These are phyloP conservation scores for Ichneumoninae sp. DNA, from an alignment of 2,888 invertebrate genomes.

Conservation along the genomic window DNA sequence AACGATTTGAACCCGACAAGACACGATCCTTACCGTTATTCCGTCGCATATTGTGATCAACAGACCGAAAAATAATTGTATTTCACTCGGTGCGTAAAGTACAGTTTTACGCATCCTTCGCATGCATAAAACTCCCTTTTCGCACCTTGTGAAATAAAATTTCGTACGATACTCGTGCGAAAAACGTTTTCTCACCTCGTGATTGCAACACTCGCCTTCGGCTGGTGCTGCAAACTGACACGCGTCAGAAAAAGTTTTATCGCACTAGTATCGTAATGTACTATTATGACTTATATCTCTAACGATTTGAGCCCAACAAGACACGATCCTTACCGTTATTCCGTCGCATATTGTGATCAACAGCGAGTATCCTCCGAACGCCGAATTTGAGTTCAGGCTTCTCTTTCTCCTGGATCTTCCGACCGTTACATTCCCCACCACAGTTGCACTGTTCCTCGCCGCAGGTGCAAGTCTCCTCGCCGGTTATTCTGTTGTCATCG, in stretches of 20 bases:
- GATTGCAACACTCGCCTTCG: no score
- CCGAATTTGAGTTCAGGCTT: conserved; percentile 96
- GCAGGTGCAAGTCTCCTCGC: conserved; percentile 81
- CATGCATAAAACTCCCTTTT: no score
- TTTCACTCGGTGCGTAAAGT: no score
- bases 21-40: conserved; percentile 77
- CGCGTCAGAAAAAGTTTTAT: no score
- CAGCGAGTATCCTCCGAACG: conserved; percentile 95
- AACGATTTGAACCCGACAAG: background rate
- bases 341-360: conserved; percentile 85
- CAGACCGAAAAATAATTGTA: conserved; percentile 78
- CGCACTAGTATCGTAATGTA: no score
- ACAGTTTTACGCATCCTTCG: no score
- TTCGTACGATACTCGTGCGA: no score
- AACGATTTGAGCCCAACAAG: background rate
- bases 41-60: conserved; percentile 85
- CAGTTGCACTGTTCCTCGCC: conserved; percentile 81
- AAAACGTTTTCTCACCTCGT: no score
- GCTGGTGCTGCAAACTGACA: no score
- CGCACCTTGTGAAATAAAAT: no score
- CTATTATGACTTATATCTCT: background rate
- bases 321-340: conserved; percentile 77
- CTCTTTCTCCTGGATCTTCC: conserved; percentile 82
- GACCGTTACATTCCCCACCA: conserved; percentile 73
- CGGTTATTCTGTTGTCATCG: conserved; percentile 78